Percentiles rank a stretch among this genome's conserved stretches.
Conservation (phyloP, 1,140 invertebrate genomes). For the Cherax quadricarinatus region DNA sequence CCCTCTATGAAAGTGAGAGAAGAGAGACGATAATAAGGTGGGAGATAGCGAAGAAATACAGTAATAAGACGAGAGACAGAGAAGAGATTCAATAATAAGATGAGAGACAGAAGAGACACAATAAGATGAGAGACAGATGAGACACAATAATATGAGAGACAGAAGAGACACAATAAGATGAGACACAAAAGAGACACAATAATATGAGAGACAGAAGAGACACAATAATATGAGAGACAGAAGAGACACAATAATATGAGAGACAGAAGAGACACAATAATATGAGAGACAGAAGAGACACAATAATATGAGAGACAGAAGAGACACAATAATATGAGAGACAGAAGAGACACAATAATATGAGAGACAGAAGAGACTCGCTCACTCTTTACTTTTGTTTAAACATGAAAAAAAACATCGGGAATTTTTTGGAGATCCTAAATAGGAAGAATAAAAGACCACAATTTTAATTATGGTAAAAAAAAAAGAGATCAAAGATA, state of each 20-base stretch:
- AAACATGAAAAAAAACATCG: too few relatives aligned
- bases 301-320: neutral
- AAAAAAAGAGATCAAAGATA: too few relatives aligned
- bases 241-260: neutral
- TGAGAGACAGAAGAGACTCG: neutral
- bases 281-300: too few relatives aligned
- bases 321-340: neutral
- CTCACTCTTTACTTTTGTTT: too few relatives aligned
- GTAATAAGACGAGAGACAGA: neutral
- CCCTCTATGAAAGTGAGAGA: too few relatives aligned
- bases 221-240: neutral
- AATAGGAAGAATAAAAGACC: too few relatives aligned
- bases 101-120: neutral
- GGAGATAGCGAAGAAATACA: too few relatives aligned
- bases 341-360: neutral
- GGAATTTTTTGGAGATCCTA: too few relatives aligned
- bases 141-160: neutral
- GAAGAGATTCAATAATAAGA: neutral
- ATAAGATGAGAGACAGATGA: neutral
- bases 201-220: neutral
- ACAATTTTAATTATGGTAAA: too few relatives aligned
- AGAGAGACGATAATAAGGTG: too few relatives aligned
- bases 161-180: neutral
- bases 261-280: neutral
- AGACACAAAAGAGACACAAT: neutral